A percentile compares a stretch with the other conserved stretches of the same genome.
phyloP scores from a whole-genome alignment of 2,888 invertebrate genomes.

The Timandra comae region DNA sequence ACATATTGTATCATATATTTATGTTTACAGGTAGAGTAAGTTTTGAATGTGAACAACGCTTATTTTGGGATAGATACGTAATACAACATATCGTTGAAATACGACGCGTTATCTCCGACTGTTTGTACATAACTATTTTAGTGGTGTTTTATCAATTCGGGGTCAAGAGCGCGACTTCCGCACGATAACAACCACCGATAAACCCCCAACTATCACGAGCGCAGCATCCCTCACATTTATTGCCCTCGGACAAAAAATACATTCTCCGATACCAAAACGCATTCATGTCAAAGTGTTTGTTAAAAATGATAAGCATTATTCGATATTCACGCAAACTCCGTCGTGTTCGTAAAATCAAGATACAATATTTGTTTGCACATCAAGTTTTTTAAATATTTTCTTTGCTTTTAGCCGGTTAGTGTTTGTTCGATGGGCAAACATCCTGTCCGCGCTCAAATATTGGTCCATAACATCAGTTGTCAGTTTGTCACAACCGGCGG shows the following conservation, averaged over 20 bases:
- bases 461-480: conserved; percentile 41
- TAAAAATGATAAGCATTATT: conserved; percentile 43
- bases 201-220: conserved; percentile 28
- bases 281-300: conserved; percentile 36
- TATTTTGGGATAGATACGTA: too few species aligned
- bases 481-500: conserved; percentile 38
- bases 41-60: too few species aligned
- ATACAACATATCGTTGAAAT: background rate
- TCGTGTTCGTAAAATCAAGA: conserved; percentile 27
- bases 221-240: conserved; percentile 60
- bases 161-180: conserved; percentile 74
- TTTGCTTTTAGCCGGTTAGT: conserved; percentile 57
- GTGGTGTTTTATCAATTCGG: conserved; percentile 50
- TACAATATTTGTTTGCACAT: conserved; percentile 44
- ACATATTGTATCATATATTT: too few species aligned
- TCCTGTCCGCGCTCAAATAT: conserved; percentile 66
- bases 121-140: conserved; percentile 36
- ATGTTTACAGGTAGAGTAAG: too few species aligned
- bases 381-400: conserved; percentile 54
- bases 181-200: conserved; percentile 48
- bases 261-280: conserved; percentile 30
- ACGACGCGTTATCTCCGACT: conserved; percentile 32
- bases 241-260: conserved; percentile 41
- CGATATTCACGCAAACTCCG: too few species aligned
- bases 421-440: conserved; percentile 60